A percentile compares a stretch with the other conserved stretches of the same genome.
phyloP scores from a whole-genome alignment of 2,888 invertebrate genomes.

The Xestoiulus laeticollis region DNA sequence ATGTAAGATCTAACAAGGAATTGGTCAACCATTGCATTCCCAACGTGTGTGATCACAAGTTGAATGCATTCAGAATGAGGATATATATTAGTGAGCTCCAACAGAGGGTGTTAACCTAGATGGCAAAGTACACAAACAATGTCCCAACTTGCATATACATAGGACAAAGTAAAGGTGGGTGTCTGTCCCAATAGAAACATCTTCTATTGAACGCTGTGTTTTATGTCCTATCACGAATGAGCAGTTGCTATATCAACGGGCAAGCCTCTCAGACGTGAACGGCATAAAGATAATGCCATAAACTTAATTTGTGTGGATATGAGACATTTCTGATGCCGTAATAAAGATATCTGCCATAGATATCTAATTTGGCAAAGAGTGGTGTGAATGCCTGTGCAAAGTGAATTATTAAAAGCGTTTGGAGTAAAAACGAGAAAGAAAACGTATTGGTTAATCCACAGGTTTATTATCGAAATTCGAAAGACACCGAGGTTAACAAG shows the following conservation, averaged over 20 bases:
- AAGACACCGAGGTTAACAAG: neutral
- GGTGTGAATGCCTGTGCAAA: neutral
- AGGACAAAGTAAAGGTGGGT: neutral
- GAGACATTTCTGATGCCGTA: slow-evolving; percentile 14
- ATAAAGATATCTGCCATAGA: neutral
- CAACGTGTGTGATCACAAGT: neutral
- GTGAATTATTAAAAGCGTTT: slow-evolving; percentile 25
- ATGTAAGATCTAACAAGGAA: neutral
- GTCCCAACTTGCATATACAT: neutral
- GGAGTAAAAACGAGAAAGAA: slow-evolving; percentile 2
- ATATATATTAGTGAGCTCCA: neutral
- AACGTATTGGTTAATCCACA: neutral
- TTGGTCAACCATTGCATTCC: neutral
- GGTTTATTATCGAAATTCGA: neutral
- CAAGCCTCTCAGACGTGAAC: neutral
- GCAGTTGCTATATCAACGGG: neutral
- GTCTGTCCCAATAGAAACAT: neutral
- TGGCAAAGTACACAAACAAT: neutral
- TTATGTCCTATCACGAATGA: neutral
- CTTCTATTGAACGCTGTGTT: neutral
- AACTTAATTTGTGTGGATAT: slow-evolving; percentile 28
- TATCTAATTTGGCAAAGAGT: slow-evolving; percentile 22
- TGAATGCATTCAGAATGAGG: neutral
- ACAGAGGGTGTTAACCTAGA: neutral
- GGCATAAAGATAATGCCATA: neutral